Evolutionary conservation across 1,140 invertebrate genomes (phyloP).

Genomic region (Diachasmimorpha longicaudata): DNA sequence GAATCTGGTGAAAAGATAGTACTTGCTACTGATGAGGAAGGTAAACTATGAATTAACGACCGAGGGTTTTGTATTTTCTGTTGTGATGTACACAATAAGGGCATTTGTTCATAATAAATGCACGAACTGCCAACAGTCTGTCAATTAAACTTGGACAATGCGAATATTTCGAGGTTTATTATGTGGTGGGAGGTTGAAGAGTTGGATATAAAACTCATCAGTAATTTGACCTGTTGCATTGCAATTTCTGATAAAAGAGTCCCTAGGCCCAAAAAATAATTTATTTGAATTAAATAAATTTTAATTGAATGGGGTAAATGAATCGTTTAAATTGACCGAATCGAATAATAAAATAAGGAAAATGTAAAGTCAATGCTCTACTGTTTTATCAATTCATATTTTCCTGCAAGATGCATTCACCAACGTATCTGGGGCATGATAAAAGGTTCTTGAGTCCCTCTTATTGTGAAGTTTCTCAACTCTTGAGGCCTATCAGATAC

Average conservation of each 20-base stretch:
- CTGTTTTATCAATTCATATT: too few species aligned
- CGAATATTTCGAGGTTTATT: background rate
- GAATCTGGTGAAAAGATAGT: conserved; percentile 77
- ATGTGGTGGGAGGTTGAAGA: too few species aligned
- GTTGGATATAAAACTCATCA: too few species aligned
- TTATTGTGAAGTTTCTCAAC: background rate
- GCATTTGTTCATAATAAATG: too few species aligned
- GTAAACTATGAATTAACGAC: conserved; percentile 51
- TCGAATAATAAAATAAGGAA: too few species aligned
- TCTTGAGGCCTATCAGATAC: background rate
- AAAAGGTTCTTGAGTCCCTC: background rate
- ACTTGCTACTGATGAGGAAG: conserved; percentile 65
- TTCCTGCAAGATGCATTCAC: background rate
- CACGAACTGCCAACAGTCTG: background rate
- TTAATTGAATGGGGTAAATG: too few species aligned
- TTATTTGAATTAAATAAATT: too few species aligned
- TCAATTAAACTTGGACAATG: background rate
- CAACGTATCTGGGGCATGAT: background rate
- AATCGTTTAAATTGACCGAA: too few species aligned
- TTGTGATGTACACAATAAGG: background rate
- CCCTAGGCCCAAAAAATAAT: too few species aligned
- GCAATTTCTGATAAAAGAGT: too few species aligned
- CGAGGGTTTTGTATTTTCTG: background rate
- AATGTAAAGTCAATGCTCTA: too few species aligned
- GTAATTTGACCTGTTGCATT: too few species aligned